A percentile compares a stretch with the other conserved stretches of the same genome.
Conservation (phyloP, 2,113 vertebrate genomes). For the Ictidomys tridecemlineatus region DNA sequence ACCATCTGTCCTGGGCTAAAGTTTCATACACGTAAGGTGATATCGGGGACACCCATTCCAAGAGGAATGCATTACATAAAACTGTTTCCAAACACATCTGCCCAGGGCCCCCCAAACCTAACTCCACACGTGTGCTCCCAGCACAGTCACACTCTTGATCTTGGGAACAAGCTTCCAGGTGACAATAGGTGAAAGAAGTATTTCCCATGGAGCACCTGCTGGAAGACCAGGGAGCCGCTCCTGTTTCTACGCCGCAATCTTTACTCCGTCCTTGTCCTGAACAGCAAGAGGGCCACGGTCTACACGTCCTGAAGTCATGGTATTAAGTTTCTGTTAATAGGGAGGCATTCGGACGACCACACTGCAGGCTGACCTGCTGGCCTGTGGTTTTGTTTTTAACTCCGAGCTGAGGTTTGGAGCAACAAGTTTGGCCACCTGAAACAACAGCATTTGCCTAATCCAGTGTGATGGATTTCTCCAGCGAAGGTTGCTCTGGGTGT, state of each 20-base stretch:
- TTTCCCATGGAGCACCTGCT: not conserved
- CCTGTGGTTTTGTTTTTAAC: conserved; percentile 53
- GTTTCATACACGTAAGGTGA: not conserved
- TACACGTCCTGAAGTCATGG: not conserved
- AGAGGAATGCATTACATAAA: conserved; percentile 20
- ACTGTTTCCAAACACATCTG: not conserved
- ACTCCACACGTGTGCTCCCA: no score
- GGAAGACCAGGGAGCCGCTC: not conserved
- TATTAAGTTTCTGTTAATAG: not conserved
- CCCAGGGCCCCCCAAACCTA: no score
- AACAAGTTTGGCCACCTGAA: conserved; percentile 68
- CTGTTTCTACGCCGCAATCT: not conserved
- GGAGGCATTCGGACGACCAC: not conserved
- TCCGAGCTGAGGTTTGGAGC: conserved; percentile 10
- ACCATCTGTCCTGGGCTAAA: not conserved
- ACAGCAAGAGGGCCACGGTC: not conserved
- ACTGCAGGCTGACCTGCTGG: not conserved
- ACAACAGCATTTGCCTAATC: conserved; percentile 71
- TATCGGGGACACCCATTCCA: conserved; percentile 14
- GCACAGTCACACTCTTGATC: accelerated
- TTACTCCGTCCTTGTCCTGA: not conserved
- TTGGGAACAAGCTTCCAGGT: not conserved
- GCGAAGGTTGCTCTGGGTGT: conserved; percentile 14
- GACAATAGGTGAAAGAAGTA: conserved; percentile 9
- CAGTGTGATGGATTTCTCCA: conserved; percentile 49